Conservation (phyloP, 1,140 invertebrate species). For the Lordiphosa collinella region DNA sequence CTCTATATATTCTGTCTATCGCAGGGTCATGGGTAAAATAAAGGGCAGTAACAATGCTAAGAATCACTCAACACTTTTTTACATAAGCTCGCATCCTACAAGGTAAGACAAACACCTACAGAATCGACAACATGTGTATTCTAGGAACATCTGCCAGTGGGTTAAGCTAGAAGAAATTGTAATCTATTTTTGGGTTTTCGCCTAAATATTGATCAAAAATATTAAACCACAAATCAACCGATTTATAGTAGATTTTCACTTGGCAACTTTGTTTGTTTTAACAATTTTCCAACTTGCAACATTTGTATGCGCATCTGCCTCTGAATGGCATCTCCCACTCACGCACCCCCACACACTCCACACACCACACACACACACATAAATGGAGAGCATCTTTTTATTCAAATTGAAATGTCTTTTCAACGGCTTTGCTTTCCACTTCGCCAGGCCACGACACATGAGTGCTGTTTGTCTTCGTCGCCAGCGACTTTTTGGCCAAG, state of each 20-base stretch:
- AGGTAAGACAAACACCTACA: too few relatives aligned
- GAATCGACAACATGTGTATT: too few relatives aligned
- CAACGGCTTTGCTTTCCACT: constrained; percentile 76
- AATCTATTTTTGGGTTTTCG: background rate
- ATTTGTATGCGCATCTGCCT: constrained; percentile 57
- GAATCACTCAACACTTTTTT: too few relatives aligned
- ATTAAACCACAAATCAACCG: constrained; percentile 15
- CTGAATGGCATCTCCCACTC: constrained; percentile 12
- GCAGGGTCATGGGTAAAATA: too few relatives aligned
- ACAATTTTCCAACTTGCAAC: constrained; percentile 63
- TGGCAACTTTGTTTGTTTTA: constrained; percentile 44
- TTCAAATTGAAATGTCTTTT: constrained; percentile 78
- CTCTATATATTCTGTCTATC: too few relatives aligned
- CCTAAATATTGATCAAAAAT: background rate
- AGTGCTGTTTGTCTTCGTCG: constrained; percentile 74
- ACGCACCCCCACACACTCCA: constrained; percentile 1
- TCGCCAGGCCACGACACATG: constrained; percentile 66
- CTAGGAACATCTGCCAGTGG: too few relatives aligned
- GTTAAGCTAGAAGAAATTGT: too few relatives aligned
- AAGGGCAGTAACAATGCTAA: too few relatives aligned
- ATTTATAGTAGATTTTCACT: constrained; percentile 19
- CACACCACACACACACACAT: background rate
- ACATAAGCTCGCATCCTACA: too few relatives aligned
- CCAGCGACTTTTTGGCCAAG: constrained; percentile 65
- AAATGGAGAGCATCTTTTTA: constrained; percentile 37